Evolutionary conservation across 2,888 invertebrate species (phyloP), one percentile per base, ranked within the genome.

Genomic region (Sesia apiformis): DNA sequence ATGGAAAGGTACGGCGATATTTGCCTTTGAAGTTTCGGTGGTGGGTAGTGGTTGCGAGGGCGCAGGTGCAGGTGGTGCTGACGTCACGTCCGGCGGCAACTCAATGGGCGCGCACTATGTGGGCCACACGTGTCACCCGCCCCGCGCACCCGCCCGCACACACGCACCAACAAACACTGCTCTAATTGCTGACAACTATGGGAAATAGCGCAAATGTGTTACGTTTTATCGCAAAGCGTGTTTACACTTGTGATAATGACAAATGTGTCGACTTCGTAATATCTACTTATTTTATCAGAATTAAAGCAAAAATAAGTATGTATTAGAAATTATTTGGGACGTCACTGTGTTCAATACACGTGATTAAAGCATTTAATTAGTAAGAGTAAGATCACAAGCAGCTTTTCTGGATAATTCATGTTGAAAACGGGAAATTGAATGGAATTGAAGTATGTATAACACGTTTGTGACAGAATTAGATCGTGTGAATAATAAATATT

Each of bases 151-250:
- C 61, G 64, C 60, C 60, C 23, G 56, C 63, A 56, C 69, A 62
- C 70, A 66, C 74, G 66, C 74, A 74, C 71, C 69, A 68, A 72
- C 75, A 66, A 74, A 75, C 75, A 66, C 70, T 76, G 81, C 71
- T 81, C 80, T 84, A 85, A 86, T 86, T 83, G 81, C 84, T 78
- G 78, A 81, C 81, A 79, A 81, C 81, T 85, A 86, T 83, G 82
- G 82, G 84, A 86, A 87, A 84, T 78, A 82, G 76, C 76, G 74
- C 82, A 79, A 84, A 84, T 82, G 74, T 79, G 76, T 74, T 72
- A 72, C 73, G 74, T 78, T 78, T 81, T 84, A 79, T 84, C 77
- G 72, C 72, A 63, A 70, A 71, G 65, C 65, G 63, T 79, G 74
- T 81, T 81, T 79, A 78, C 75, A 71, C 69, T 74, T 67, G 70